Evolutionary conservation across 53 echinoderm and acorn worm species (phyloP), one percentile per base, ranked within the genome.

Genomic region (Zoroaster sp.): DNA sequence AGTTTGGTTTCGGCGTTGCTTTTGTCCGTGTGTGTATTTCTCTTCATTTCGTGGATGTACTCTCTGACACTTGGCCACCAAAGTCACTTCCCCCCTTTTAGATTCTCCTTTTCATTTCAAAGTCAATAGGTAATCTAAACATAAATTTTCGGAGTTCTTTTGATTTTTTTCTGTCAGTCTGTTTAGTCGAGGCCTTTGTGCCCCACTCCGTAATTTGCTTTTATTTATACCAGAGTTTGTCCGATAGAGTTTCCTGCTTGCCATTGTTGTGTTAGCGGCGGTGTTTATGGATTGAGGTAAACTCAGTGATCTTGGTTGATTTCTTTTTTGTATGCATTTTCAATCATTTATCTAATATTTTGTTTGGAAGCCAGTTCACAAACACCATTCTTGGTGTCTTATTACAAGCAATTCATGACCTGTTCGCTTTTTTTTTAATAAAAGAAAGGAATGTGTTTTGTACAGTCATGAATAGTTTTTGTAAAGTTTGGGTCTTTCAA

Each of bases 81-180:
- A 69, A 45, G 69, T 69, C 42, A 40, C 45, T 41, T 30, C 70
- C 71, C 37, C 73, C 40, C 38, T 42, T 35, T 33, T 34, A 28
- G 71, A 69, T 47, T 55, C 55, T 52, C 20, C 52, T 55, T 55
- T 55, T 55, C 55, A 55, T 55, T 25, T 83, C 49, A 83, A 83
- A 83, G 83, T 83, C 83, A 83, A 69, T 35, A 70, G 83, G 83
- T 70, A 83, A 83, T 70, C 70, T 83, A 83, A 83, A 83, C 83
- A 83, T 46, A 21, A 70, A 36, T 83, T 44, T 47, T 17, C 39
- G 21, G 83, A 21, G 55, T n/a, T 55, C 23, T 55, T 55, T 55
- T 55, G 20, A 41, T 47, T 72, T 35, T 38, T 41, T 83, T 83
- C 69, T 69, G 69, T 70, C 70, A 44, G 71, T 78, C 83, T 83